These are phyloP conservation scores for Brachionus plicatilis DNA, from an alignment of 1,140 invertebrate genomes.

Conservation along the genomic window DNA sequence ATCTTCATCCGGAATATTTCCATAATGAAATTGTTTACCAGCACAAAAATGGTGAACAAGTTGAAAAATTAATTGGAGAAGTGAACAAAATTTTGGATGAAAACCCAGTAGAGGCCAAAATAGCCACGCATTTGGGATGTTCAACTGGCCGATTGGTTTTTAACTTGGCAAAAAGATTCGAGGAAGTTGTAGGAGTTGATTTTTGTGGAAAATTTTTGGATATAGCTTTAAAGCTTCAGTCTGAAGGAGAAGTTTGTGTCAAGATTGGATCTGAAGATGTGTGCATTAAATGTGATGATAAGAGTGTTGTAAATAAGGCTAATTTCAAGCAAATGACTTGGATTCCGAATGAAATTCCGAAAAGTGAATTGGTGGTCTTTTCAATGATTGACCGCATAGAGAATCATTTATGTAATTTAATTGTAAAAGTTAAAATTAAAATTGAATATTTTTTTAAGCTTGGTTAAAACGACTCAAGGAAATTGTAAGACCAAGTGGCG, in stretches of 20 bases:
- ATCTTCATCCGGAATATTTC: slow-evolving; percentile 7
- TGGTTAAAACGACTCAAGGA: slow-evolving; percentile 19
- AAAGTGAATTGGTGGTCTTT: slow-evolving; percentile 8
- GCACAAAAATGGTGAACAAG: not conserved
- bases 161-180: slow-evolving; percentile 3
- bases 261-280: not conserved
- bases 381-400: slow-evolving; percentile 7
- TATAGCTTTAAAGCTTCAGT: slow-evolving; percentile 7
- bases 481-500: not conserved
- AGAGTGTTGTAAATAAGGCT: not conserved
- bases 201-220: slow-evolving; percentile 31
- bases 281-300: not conserved
- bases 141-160: slow-evolving; percentile 21
- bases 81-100: not conserved
- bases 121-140: slow-evolving; percentile 29
- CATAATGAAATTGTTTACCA: not conserved
- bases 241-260: not conserved
- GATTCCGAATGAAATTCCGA: slow-evolving; percentile 40
- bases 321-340: slow-evolving; percentile 37
- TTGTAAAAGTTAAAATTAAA: too few relatives aligned
- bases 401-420: slow-evolving; percentile 2
- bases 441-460: not conserved
- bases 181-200: slow-evolving; percentile 37
- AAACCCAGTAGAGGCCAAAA: not conserved
- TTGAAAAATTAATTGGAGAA: not conserved